phyloP scores from a whole-genome alignment of 2,888 invertebrate species.

The Perdita meconis region DNA sequence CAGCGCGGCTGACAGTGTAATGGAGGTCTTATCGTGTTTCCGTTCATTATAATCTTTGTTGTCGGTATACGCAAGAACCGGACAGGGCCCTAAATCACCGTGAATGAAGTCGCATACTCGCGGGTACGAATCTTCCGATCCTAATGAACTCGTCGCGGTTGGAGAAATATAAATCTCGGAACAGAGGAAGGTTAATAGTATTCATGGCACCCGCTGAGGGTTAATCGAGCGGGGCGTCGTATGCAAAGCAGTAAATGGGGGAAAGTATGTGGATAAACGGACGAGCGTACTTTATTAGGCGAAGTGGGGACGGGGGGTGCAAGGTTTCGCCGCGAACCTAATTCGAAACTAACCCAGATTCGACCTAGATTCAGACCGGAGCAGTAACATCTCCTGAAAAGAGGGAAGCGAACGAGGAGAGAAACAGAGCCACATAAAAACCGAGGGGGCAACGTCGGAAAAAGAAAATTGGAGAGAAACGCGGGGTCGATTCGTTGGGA shows the following conservation, averaged over 20 bases:
- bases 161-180: not conserved
- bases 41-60: no score
- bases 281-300: conserved; percentile 28
- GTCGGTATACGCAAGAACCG: no score
- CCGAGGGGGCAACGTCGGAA: no score
- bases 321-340: conserved; percentile 8
- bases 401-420: not conserved
- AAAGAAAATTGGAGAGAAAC: not conserved
- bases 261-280: conserved; percentile 32
- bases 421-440: not conserved
- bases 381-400: not conserved
- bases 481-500: not conserved
- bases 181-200: not conserved
- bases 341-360: conserved; percentile 32
- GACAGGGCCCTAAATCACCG: no score
- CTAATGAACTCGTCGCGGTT: not conserved
- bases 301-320: not conserved
- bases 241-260: not conserved
- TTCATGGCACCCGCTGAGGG: not conserved
- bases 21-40: no score
- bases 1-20: no score
- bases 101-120: no score
- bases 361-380: conserved; percentile 4
- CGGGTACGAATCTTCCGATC: not conserved
- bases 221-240: not conserved